These are phyloP conservation scores for Bactericera cockerelli DNA, from an alignment of 1,140 invertebrate species.

Conservation along the genomic window DNA sequence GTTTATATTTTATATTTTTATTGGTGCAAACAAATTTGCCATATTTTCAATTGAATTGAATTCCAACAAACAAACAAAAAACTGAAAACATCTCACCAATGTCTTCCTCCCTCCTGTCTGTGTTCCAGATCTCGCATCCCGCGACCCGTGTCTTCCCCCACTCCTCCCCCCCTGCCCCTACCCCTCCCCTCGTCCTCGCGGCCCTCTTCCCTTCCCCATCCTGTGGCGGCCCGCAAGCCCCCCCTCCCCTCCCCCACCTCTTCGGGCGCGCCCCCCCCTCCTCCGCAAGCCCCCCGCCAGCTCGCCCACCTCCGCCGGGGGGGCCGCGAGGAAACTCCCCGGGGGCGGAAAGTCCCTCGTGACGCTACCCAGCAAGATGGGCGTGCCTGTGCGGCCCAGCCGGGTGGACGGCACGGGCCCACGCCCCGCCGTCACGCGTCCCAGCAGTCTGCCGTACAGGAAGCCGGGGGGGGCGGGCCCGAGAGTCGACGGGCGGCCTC, in stretches of 20 bases:
- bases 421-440: constrained; percentile 16
- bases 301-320: not conserved
- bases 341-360: not conserved
- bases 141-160: constrained; percentile 43
- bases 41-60: too few relatives aligned
- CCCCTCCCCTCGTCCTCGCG: not conserved
- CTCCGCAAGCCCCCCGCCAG: constrained; percentile 21
- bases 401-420: constrained; percentile 34
- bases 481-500: constrained; percentile 18
- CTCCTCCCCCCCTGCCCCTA: not conserved
- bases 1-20: too few relatives aligned
- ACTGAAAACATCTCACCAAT: too few relatives aligned
- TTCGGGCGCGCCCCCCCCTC: constrained; percentile 17
- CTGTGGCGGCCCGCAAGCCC: constrained; percentile 39
- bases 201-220: not conserved
- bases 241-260: constrained; percentile 35
- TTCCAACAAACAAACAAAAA: too few relatives aligned
- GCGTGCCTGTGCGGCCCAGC: constrained; percentile 28
- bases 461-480: constrained; percentile 9
- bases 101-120: not conserved
- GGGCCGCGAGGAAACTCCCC: not conserved
- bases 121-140: constrained; percentile 48
- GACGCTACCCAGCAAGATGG: not conserved
- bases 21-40: too few relatives aligned
- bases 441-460: constrained; percentile 24